Evolutionary conservation across 2,113 vertebrate genomes (phyloP).

Genomic region (Stercorarius parasiticus): DNA sequence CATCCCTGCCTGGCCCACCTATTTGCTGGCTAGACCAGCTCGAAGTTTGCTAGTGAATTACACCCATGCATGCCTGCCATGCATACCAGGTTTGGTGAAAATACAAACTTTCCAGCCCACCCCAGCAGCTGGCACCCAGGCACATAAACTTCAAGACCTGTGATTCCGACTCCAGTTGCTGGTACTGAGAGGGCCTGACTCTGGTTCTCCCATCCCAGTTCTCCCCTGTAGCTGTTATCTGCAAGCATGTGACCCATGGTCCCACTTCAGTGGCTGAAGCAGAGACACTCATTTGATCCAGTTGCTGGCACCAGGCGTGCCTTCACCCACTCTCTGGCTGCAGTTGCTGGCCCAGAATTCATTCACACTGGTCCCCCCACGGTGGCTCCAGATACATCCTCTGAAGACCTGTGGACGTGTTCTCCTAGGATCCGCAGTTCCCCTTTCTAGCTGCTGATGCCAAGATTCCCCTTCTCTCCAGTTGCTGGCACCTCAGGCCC

Average conservation of each 20-base stretch:
- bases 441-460: not conserved
- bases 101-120: not conserved
- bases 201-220: not conserved
- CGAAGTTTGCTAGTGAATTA: not conserved
- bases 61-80: too few relatives aligned
- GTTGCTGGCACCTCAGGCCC: not conserved
- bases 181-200: not conserved
- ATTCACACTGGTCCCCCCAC: rapidly evolving
- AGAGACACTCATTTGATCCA: not conserved
- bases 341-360: not conserved
- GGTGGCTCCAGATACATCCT: not conserved
- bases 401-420: rapidly evolving
- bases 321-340: not conserved
- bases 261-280: not conserved
- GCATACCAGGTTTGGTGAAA: not conserved
- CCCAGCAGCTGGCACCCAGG: not conserved
- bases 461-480: not conserved
- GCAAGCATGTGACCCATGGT: not conserved
- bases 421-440: not conserved
- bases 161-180: not conserved
- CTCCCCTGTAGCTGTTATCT: not conserved
- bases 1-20: not conserved
- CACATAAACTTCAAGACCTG: not conserved
- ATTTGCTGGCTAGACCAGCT: not conserved
- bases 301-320: not conserved